These are phyloP conservation scores for Caenorhabditis japonica DNA, from an alignment of 2,888 invertebrate species.

Conservation along the genomic window DNA sequence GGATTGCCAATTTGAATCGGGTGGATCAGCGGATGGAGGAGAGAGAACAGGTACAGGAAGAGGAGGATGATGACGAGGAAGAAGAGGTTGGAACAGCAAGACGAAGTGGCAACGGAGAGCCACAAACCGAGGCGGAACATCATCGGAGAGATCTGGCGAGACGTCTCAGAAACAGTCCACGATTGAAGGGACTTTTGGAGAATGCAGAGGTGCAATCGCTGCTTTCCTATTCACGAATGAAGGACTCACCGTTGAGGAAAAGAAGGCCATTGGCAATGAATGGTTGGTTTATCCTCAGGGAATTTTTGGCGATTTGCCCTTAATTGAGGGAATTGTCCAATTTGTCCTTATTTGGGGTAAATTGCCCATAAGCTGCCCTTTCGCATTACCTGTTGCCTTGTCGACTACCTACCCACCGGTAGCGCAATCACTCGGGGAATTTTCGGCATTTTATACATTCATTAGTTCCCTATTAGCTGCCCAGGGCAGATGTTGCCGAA, in stretches of 20 bases:
- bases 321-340: too few species aligned
- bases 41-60: conserved; percentile 16
- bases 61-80: conserved; percentile 10
- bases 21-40: conserved; percentile 25
- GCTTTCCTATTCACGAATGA: conserved; percentile 28
- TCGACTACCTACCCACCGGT: too few species aligned
- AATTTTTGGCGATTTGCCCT: too few species aligned
- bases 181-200: conserved; percentile 46
- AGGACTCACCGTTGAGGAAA: conserved; percentile 37
- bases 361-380: too few species aligned
- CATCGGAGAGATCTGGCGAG: conserved; percentile 42
- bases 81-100: conserved; percentile 7
- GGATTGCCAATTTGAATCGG: conserved; percentile 4
- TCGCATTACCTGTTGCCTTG: too few species aligned
- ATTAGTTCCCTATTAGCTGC: too few species aligned
- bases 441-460: too few species aligned
- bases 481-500: too few species aligned
- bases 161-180: conserved; percentile 50
- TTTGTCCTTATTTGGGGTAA: too few species aligned
- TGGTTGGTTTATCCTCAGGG: conserved; percentile 14
- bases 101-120: conserved; percentile 15
- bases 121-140: conserved; percentile 36
- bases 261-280: conserved; percentile 44
- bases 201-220: conserved; percentile 46
- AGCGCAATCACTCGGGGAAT: too few species aligned